Evolutionary conservation across 64 coral and sea anemone genomes (phyloP), one percentile per base, ranked within the genome.

Genomic region (Montipora cactus): DNA sequence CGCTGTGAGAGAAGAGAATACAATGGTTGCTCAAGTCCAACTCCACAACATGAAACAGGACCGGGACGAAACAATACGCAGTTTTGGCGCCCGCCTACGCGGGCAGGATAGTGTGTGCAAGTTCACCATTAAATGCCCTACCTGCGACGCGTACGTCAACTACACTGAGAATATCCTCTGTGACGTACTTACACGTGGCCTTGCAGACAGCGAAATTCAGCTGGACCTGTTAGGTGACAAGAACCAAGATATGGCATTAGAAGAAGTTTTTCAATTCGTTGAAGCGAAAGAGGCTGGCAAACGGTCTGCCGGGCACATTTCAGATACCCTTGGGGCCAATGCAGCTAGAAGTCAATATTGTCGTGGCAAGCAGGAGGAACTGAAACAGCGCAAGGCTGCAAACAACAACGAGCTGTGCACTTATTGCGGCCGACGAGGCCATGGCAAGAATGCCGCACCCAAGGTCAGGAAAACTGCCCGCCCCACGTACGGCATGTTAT

Each of bases 261-360:
- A 93, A 55, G 75, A 80, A 61, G 74, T 72, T 2, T 70, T 93
- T 45, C 79, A 87, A 76, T 93, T 77, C 37, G 81, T 93, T 13
- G 74, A 93, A 50, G 62, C 75, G 0, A 93, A 93, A 67, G 91
- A 88, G 58, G 55, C 83, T 16, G 61, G 61, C 15, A 93, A 93
- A 37, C 16, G 59, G 57, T 93, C 49, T 8, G 75, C 83, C 22
- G 92, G 92, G 22, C 68, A 5, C 76, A 47, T 93, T 7, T n/a
- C 44, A 4, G 25, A 93, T 23, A 74, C 59, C 66, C 92, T 81
- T 0, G 84, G 92, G 4, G 47, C 81, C 5, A 47, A 93, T 8
- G 81, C 92, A 23, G 59, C 23, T 14, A 2, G 75, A 20, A 88
- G 92, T 14, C 84, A 88, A 80, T 88, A 93, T 25, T 23, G 48